Percentiles rank a stretch among this genome's conserved stretches.
These are phyloP conservation scores for Scaptomyza polygonia DNA, from an alignment of 2,888 invertebrate species.

Conservation along the genomic window DNA sequence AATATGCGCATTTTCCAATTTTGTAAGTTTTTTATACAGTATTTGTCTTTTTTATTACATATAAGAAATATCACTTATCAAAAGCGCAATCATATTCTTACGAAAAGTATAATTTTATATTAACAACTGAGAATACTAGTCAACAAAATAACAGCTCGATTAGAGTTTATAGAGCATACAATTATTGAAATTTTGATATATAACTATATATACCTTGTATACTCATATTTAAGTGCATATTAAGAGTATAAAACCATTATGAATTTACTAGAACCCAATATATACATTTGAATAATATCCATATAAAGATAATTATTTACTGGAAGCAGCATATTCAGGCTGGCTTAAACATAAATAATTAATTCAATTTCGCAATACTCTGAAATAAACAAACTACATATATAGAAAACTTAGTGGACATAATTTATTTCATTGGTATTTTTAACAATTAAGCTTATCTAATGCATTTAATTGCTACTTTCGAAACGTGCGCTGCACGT, in stretches of 20 bases:
- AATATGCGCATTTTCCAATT: constrained; percentile 40
- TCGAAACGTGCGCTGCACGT: constrained; percentile 43
- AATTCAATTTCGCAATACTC: constrained; percentile 5
- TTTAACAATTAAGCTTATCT: constrained; percentile 22
- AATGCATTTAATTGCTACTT: constrained; percentile 17
- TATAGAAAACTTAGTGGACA: background rate
- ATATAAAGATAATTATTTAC: constrained; percentile 11
- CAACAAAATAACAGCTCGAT: constrained; percentile 48
- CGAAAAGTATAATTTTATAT: constrained; percentile 26
- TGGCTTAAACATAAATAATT: constrained; percentile 1
- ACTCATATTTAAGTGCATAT: constrained; percentile 20
- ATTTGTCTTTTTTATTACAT: constrained; percentile 28
- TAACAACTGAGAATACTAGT: constrained; percentile 61
- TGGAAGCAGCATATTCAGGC: constrained; percentile 1
- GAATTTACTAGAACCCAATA: constrained; percentile 56
- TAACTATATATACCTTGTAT: constrained; percentile 16
- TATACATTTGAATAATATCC: constrained; percentile 17
- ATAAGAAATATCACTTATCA: constrained; percentile 32
- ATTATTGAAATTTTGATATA: constrained; percentile 32
- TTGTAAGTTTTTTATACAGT: constrained; percentile 45
- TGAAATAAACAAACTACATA: constrained; percentile 19
- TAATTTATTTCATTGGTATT: constrained; percentile 25
- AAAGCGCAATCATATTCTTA: constrained; percentile 41
- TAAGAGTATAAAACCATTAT: constrained; percentile 32
- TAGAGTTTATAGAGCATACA: constrained; percentile 8